Evolutionary conservation across 2,113 vertebrate genomes (phyloP).

Genomic region (Scopus umbretta): DNA sequence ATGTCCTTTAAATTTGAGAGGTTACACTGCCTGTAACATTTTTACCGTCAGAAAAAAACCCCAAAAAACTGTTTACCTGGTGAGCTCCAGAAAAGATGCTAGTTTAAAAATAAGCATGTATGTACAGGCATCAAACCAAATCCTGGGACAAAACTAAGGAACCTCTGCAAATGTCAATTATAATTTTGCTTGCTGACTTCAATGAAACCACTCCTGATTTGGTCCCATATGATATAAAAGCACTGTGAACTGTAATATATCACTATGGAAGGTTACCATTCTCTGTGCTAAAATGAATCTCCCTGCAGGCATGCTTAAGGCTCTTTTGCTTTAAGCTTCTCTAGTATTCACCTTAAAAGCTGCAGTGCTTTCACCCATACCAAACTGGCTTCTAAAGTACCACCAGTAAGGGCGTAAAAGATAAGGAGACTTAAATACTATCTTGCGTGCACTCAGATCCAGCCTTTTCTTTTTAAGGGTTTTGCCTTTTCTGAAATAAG

Average conservation of each 20-base stretch:
- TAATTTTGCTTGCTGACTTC: background rate
- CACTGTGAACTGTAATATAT: background rate
- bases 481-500: background rate
- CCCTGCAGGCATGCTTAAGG: conserved; percentile 17
- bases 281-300: background rate
- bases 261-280: background rate
- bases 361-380: background rate
- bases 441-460: background rate
- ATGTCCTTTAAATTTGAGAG: background rate
- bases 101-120: background rate
- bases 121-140: background rate
- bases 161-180: background rate
- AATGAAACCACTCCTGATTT: background rate
- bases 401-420: background rate
- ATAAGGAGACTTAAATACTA: background rate
- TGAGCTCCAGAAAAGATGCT: background rate
- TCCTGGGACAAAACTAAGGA: background rate
- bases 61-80: background rate
- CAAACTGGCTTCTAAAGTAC: background rate
- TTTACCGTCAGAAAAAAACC: background rate
- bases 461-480: background rate
- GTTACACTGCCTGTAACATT: background rate
- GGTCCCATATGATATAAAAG: background rate
- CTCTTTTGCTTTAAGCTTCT: conserved; percentile 1
- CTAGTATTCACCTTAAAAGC: background rate